Base-by-base conservation (phyloP, 2,113 vertebrate genomes). In the Oncorhynchus mykiss region DNA sequence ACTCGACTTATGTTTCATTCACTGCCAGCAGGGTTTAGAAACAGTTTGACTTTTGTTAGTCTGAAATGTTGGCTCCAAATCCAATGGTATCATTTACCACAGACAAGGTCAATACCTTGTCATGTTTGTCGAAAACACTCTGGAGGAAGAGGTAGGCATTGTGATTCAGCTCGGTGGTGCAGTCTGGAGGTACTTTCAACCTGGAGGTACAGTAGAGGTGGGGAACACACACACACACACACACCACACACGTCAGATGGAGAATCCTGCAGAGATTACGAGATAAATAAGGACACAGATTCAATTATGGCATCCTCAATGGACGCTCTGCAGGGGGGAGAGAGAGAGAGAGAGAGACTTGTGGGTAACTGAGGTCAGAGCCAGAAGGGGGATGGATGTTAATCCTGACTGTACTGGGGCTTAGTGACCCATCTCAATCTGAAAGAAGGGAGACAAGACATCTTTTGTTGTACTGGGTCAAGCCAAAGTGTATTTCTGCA, bases 111-210 rank as follows among this genome's bases (percentile, higher is more conserved):
- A 54, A 54, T 82, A 99, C 98, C 98, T 97, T 96, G 90, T 99
- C 97, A 73, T 99, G 97, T 87, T 99, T 99, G 92, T 99, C 97
- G 91, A 99, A 99, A 87, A 96, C 91, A 79, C 97, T 96, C 87
- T 99, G 98, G 67, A 99, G 95, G 90, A 99, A 99, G 85, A 99
- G 94, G 88, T 98, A 99, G 4, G 97, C 96, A 64, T 97, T 96
- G 87, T 99, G 97, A 89, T 97, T 99, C 89, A 99, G 94, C 91
- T 99, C 98, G 34, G 97, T 99, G 74, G 96, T 99, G 88, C 96
- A 98, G 92, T 96, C 96, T 9, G 91, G 86, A 84, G 96, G 96
- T 87, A 98, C 91, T 92, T 95, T 98, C 83, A 99, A 85, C 83
- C 97, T 99, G 48, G 75, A 24, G 18, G 59, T n/a, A 62, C 20